Evolutionary conservation across 2,113 vertebrate species (phyloP), one percentile per base, ranked within the genome.

Genomic region (Scomber colias): DNA sequence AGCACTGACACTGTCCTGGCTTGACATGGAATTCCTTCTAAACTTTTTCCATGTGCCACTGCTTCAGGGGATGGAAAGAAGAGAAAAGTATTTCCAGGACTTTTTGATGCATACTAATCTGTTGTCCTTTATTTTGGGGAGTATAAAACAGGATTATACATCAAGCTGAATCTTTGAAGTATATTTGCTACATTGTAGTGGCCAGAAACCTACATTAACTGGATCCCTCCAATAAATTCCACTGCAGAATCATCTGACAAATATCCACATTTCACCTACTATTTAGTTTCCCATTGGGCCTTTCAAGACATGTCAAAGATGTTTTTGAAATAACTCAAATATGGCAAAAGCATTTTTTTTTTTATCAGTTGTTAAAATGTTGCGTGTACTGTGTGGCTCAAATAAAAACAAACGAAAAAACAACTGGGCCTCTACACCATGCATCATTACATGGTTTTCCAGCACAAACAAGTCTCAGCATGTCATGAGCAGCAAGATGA

Each of bases 1-100:
- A 62, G 35, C 21, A 61, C 64, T 84, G 69, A 71, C 71, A 69
- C 69, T 77, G 79, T 83, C 71, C 72, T 72, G 45, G 30, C 44
- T 63, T 85, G 74, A 88, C 84, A 70, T 82, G 63, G 40, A 85
- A 89, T 85, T 90, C 65, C 54, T 59, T 90, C 77, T 77, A 73
- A 89, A 79, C 78, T 79, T 72, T 75, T 30, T 63, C 49, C 59
- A 87, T 35, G 77, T 77, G 67, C 82, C 70, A 71, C 31, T 31
- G 77, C 77, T 55, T 46, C 49, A 75, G 71, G 66, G 45, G 53
- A n/a, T 57, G 11, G 31, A 40, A 5, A 65, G 54, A 74, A 48
- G 56, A 78, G 51, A 62, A 64, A 79, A 65, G 45, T 16, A 40
- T 13, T 48, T 75, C 45, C 24, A 55, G 12, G 40, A 44, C 53